Base-by-base conservation (phyloP, 2,113 vertebrate species). In the Microtus ochrogaster region DNA sequence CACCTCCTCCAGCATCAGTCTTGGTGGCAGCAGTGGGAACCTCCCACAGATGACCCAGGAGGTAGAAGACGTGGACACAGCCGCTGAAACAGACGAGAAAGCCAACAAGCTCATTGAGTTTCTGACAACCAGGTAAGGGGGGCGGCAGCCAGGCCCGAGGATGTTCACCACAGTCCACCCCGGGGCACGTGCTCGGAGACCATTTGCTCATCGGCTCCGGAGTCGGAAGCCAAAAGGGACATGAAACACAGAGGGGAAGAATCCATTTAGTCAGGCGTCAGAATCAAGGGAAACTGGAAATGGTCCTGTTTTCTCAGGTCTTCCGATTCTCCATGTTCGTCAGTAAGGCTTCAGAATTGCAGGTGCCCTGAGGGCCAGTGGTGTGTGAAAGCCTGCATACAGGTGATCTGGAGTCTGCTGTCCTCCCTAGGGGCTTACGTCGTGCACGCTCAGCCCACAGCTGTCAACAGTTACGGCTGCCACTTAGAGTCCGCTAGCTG, bases 71-170 rank as follows among this genome's bases (percentile, higher is more conserved):
- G 98, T 99, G 30, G 99, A 99, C 79, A 76, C 98, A 1, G 97
- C 99, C 88, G 98, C 98, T 0, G 99, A 99, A 96, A 98, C 98
- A 0, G 99, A 99, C 77, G 99, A 99, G 96, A 99, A 99, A 97
- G 99, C 99, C 41, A 99, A 99, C 98, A 99, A 99, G 97, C 99
- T 99, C 94, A 99, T 99, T 14, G 99, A 99, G 98, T 99, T 99
- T 97, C 99, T 99, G 96, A 99, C 99, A 26, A 99, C 99, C 97
- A 99, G 99, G 99, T 99, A 98, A 98, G 66, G 39, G 70, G 82
- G 41, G 63, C 83, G 95, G 92, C 89, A 90, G 72, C 93, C 10
- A 28, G 6, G 30, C 11, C 24, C 66, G 41, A 92, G n/a, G 58
- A 5, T 55, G 58, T 74, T 81, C 47, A 33, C 74, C 52, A 39